Evolutionary conservation across 2,797 vertebrate species (phyloP), one percentile per base, ranked within the genome.

Genomic region (Xiphophorus birchmanni): DNA sequence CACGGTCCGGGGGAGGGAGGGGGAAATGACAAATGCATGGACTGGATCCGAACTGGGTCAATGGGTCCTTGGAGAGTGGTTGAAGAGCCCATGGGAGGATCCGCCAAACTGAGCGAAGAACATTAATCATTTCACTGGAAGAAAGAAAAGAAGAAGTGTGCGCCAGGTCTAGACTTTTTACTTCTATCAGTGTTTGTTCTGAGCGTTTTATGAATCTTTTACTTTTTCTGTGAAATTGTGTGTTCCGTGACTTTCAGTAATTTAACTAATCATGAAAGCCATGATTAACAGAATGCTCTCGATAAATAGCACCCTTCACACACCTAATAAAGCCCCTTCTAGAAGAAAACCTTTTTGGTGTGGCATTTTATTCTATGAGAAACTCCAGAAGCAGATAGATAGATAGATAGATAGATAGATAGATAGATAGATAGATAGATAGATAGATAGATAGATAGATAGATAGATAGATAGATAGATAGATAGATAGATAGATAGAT

Each of bases 31-130:
- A 88, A 89, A 92, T 76, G 84, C 80, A 80, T 67, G 77, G 77
- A 74, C 85, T 82, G 87, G 82, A 92, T 90, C 83, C 82, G 87
- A 93, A 91, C 80, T 91, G 86, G 92, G 93, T 92, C 91, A 92
- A 76, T 72, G 52, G 83, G 86, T 90, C 86, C 85, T 75, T 58
- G 32, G 87, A 83, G 91, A 80, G 75, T 85, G 87, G 78, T 74
- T 7, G 73, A 83, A 71, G 40, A 44, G 67, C 26, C 69, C 76
- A 5, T 32, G 69, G 81, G 81, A 74, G 74, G 73, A 65, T 80
- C 42, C 67, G 58, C 44, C 72, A 78, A 63, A 73, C 52, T 75
- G 65, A 80, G 63, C 29, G 3, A n/a, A 63, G 73, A 73, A 56
- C 75, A 74, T 79, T 77, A 78, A 74, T 84, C 76, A 80, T 88